Evolutionary conservation across 2,888 invertebrate genomes (phyloP), one percentile per base, ranked within the genome.

Genomic region (Oligia fasciuncula): DNA sequence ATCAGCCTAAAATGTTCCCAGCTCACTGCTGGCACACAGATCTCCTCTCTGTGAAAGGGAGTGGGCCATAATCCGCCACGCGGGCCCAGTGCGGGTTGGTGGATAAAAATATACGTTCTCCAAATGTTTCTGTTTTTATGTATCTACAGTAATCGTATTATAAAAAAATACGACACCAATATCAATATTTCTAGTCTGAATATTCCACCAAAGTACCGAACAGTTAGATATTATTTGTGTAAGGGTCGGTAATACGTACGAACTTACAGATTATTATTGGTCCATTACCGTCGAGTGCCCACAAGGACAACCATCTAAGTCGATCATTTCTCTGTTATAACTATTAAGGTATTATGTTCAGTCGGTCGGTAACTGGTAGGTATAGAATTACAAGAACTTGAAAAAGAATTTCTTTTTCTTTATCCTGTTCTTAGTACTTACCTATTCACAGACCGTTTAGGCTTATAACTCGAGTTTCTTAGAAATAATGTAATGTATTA

Each of bases 221-320:
- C 8, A 62, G 19, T 67, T 57, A n/a, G 6, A 71, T 62, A 62
- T 54, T 63, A 73, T 80, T 70, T 23, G 19, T 70, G 40, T 66
- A 40, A 73, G 69, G 73, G 85, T 80, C 40, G 49, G 69, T 73
- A 82, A 85, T 80, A 80, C 17, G 69, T 66, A 85, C n/a, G 54
- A 62, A 14, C 13, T 40, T 82, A 65, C 83, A 65, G 29, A 19
- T 68, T 74, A 85, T 72, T 57, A 85, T 72, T 57, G 65, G 23
- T 11, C 76, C 13, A 75, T 81, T 75, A 54, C 17, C 2, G 4
- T 68, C 13, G 65, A 82, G 51, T 68, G 5, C 29, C 54, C 54
- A n/a, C 19, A 69, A 72, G 46, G 54, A 65, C 51, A 40, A 46
- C 43, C 49, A 51, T 29, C 0, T 49, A 19, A 71, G 51, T 40